A percentile compares a stretch with the other conserved stretches of the same genome.
These are phyloP conservation scores for Agapornis roseicollis DNA, from an alignment of 2,113 vertebrate species.

Conservation along the genomic window DNA sequence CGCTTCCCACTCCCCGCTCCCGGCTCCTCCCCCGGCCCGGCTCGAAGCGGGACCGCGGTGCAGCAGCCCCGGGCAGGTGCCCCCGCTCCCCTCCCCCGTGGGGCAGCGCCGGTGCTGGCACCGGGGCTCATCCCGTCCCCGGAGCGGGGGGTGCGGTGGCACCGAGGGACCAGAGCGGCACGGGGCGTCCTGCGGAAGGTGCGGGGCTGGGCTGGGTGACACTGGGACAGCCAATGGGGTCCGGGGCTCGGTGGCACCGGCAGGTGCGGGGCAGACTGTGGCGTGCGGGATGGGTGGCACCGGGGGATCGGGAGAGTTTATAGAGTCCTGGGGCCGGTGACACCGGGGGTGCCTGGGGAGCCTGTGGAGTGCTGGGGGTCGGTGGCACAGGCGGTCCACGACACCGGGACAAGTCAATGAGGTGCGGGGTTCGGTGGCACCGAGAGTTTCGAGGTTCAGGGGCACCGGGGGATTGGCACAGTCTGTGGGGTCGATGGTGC, in stretches of 20 bases:
- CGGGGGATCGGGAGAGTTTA: background rate
- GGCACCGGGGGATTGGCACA: background rate
- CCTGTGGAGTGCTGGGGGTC: background rate
- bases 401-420: background rate
- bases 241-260: background rate
- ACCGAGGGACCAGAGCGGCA: no score
- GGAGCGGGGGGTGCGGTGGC: background rate
- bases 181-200: no score
- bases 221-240: background rate
- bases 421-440: background rate
- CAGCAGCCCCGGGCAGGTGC: background rate
- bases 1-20: background rate
- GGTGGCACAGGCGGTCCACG: background rate
- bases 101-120: background rate
- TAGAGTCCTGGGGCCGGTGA: background rate
- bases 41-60: background rate
- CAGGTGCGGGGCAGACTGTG: background rate
- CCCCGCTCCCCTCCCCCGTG: background rate
- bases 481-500: background rate
- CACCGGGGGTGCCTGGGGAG: background rate
- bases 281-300: background rate
- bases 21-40: background rate
- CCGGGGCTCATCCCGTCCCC: background rate
- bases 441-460: background rate
- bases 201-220: background rate